These are phyloP conservation scores for Hyperopisus bebe DNA, from an alignment of 2,113 vertebrate genomes.

Conservation along the genomic window DNA sequence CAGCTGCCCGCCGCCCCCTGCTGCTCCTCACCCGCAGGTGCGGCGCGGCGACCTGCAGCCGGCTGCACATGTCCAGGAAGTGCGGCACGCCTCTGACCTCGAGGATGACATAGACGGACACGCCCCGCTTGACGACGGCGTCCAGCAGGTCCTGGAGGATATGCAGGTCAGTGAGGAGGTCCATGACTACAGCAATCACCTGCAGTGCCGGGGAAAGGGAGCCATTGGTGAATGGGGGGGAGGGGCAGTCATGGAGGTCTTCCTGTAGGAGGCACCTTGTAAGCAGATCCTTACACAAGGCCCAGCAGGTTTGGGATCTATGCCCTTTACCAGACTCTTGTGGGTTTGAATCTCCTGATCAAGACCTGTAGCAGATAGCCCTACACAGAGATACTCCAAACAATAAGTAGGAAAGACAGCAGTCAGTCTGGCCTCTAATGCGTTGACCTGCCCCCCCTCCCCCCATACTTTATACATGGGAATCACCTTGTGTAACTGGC, in stretches of 20 bases:
- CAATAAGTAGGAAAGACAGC: neutral
- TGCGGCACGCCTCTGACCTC: constrained; percentile 69
- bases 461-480: neutral
- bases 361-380: neutral
- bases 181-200: constrained; percentile 90
- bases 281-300: neutral
- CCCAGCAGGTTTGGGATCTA: neutral
- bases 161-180: constrained; percentile 81
- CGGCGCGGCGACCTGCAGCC: constrained; percentile 68
- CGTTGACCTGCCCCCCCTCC: neutral
- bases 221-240: neutral
- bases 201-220: constrained; percentile 36
- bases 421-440: neutral
- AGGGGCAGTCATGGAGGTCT: neutral
- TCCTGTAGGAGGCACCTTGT: neutral
- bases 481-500: neutral
- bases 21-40: constrained; percentile 73
- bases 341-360: neutral
- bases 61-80: constrained; percentile 86
- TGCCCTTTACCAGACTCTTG: neutral
- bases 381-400: neutral
- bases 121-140: constrained; percentile 68
- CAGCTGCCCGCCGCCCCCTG: neutral
- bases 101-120: constrained; percentile 81
- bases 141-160: constrained; percentile 89